Percentiles rank a stretch among this genome's conserved stretches.
Evolutionary conservation across 2,888 invertebrate species (phyloP).

Genomic region (Thumatha senex): DNA sequence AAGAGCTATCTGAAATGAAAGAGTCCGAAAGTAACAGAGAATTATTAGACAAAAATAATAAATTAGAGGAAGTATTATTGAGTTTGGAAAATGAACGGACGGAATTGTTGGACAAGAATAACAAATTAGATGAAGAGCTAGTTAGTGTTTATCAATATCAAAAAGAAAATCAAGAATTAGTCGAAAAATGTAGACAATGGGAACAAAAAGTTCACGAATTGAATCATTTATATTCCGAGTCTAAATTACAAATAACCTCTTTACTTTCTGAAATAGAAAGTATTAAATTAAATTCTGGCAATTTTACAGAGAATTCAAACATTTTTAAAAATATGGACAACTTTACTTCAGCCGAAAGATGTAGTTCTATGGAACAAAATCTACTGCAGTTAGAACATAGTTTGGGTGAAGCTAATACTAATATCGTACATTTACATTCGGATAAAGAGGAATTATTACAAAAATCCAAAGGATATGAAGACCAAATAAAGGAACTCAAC

Average conservation of each 20-base stretch:
- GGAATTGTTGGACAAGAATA: constrained; percentile 4
- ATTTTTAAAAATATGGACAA: constrained; percentile 30
- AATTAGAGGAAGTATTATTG: constrained; percentile 5
- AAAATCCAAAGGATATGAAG: constrained; percentile 42
- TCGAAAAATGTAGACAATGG: constrained; percentile 37
- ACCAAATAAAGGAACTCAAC: constrained; percentile 58
- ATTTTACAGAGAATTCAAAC: constrained; percentile 10
- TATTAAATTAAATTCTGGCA: constrained; percentile 37
- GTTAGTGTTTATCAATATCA: neutral
- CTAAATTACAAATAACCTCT: constrained; percentile 38
- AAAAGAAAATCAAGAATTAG: constrained; percentile 27
- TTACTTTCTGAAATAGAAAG: constrained; percentile 50
- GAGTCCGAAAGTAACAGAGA: constrained; percentile 8
- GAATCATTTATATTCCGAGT: constrained; percentile 42
- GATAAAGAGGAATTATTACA: constrained; percentile 46
- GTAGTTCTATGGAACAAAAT: constrained; percentile 51
- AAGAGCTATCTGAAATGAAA: constrained; percentile 1
- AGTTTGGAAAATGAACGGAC: constrained; percentile 4
- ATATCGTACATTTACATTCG: constrained; percentile 56
- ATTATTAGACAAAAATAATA: constrained; percentile 6
- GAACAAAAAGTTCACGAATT: constrained; percentile 43
- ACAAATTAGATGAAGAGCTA: constrained; percentile 2
- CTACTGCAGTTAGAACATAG: constrained; percentile 49
- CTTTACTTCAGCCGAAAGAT: constrained; percentile 47
- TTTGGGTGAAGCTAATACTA: constrained; percentile 66